These are phyloP conservation scores for Theristicus caerulescens DNA, from an alignment of 2,113 vertebrate genomes.

Conservation along the genomic window DNA sequence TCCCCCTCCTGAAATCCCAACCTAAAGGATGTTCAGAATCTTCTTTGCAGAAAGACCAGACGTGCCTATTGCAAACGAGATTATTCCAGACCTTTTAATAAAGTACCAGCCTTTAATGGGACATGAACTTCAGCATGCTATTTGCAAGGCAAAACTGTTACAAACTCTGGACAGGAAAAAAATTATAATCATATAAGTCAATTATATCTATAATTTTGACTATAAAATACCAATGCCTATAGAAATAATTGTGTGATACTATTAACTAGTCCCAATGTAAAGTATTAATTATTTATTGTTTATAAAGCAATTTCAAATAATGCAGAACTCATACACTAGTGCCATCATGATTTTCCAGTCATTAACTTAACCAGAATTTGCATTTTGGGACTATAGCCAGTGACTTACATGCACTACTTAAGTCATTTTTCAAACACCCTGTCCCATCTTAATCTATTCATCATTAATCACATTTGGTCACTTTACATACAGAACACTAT, in stretches of 20 bases:
- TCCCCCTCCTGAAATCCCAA: constrained; percentile 6
- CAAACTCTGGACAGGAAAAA: neutral
- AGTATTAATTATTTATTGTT: constrained; percentile 82
- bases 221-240: neutral
- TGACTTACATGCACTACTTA: constrained; percentile 80
- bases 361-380: constrained; percentile 83
- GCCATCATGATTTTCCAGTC: constrained; percentile 80
- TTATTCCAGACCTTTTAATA: constrained; percentile 35
- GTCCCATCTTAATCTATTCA: constrained; percentile 83
- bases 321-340: constrained; percentile 61
- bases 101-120: constrained; percentile 41
- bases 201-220: constrained; percentile 1
- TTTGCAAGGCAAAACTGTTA: neutral
- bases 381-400: constrained; percentile 84
- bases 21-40: constrained; percentile 23
- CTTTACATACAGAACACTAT: constrained; percentile 82
- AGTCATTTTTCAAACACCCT: constrained; percentile 85
- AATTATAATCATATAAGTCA: neutral
- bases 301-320: constrained; percentile 77
- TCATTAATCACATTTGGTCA: constrained; percentile 85
- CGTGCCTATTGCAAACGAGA: constrained; percentile 11
- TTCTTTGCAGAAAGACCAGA: constrained; percentile 26
- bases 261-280: constrained; percentile 61
- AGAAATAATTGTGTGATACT: constrained; percentile 54
- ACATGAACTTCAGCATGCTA: constrained; percentile 7